Conservation (phyloP, 1,140 invertebrate genomes). For the Papilio polytes region DNA sequence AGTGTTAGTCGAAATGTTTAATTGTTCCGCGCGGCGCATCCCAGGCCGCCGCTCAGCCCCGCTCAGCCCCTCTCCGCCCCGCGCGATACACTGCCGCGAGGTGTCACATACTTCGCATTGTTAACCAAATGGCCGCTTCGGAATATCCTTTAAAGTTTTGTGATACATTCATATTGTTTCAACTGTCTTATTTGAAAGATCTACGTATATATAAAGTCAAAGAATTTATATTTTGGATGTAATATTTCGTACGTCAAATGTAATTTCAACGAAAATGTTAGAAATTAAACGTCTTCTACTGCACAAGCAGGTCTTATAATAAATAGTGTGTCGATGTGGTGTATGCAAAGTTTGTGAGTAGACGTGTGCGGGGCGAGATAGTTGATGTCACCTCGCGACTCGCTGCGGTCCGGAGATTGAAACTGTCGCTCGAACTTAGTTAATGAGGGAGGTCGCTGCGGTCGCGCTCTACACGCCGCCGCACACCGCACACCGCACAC, state of each 20-base stretch:
- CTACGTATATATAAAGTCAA: not conserved
- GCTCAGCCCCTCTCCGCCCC: conserved; percentile 43
- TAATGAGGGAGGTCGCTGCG: conserved; percentile 24
- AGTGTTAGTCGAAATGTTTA: conserved; percentile 62
- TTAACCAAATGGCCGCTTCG: not conserved
- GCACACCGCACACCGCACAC: not conserved
- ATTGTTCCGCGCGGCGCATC: conserved; percentile 52
- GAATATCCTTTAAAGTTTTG: not conserved
- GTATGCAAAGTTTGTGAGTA: not conserved
- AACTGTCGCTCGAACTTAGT: conserved; percentile 19
- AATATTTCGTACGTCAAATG: not conserved
- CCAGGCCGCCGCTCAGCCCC: conserved; percentile 32
- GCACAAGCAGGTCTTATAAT: not conserved
- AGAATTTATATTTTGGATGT: not conserved
- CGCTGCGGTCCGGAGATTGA: not conserved
- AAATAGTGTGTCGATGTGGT: not conserved
- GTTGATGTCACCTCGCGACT: conserved; percentile 7
- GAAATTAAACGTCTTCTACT: not conserved
- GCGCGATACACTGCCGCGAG: conserved; percentile 40
- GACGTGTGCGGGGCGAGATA: conserved; percentile 3
- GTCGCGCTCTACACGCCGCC: not conserved
- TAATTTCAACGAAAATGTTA: not conserved
- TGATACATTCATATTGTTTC: not conserved
- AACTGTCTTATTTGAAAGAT: not conserved
- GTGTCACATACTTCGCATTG: conserved; percentile 9